Conservation (phyloP, 2,113 vertebrate species). For the Tragelaphus imberbis region DNA sequence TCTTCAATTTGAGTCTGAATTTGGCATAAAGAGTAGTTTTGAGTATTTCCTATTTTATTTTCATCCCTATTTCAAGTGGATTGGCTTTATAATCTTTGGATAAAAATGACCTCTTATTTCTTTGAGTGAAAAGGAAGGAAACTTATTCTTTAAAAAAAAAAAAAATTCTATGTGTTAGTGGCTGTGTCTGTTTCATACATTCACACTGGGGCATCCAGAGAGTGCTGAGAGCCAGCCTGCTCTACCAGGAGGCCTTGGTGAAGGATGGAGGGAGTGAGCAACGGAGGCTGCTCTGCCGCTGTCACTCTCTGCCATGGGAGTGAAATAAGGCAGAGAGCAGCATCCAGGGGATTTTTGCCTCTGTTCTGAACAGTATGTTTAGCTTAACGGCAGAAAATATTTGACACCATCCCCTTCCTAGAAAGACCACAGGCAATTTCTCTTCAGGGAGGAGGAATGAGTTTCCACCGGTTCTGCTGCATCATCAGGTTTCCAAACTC, state of each 20-base stretch:
- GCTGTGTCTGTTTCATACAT: background rate
- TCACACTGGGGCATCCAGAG: background rate
- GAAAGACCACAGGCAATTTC: background rate
- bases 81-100: background rate
- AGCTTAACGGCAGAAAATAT: background rate
- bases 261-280: background rate
- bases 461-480: background rate
- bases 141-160: background rate
- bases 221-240: background rate
- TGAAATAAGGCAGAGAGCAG: conserved; percentile 18
- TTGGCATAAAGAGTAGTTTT: background rate
- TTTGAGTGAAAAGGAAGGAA: background rate
- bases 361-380: conserved; percentile 20
- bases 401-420: background rate
- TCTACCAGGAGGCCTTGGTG: background rate
- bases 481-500: background rate
- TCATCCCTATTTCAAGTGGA: background rate
- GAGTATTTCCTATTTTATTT: background rate
- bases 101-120: background rate
- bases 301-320: background rate
- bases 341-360: background rate
- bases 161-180: background rate
- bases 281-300: background rate
- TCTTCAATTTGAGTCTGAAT: background rate
- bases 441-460: background rate